These are phyloP conservation scores for Pollenia amentaria DNA, from an alignment of 2,888 invertebrate species.

Conservation along the genomic window DNA sequence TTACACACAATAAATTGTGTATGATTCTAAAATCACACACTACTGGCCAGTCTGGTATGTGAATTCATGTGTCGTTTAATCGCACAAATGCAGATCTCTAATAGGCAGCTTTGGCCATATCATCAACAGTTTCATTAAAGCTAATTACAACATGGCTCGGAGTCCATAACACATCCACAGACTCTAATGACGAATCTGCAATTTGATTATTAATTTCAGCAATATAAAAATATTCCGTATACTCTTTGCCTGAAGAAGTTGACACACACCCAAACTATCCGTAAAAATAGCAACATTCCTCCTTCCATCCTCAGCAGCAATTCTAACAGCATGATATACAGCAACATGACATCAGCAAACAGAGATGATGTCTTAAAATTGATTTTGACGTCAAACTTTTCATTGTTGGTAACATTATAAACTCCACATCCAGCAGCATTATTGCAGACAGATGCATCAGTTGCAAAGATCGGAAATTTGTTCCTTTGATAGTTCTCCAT, in stretches of 20 bases:
- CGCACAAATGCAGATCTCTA: no score
- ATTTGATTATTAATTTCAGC: constrained; percentile 20
- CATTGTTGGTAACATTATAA: constrained; percentile 4
- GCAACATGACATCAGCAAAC: constrained; percentile 40
- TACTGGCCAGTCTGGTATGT: no score
- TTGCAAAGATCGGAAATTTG: not conserved
- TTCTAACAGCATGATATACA: constrained; percentile 8
- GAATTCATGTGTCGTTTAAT: no score
- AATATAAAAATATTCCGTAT: no score
- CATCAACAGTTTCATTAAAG: constrained; percentile 21
- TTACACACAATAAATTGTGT: no score
- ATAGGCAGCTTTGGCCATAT: constrained; percentile 34
- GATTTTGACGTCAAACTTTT: not conserved
- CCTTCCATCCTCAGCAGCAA: constrained; percentile 6
- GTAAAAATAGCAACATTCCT: constrained; percentile 23
- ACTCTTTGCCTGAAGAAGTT: no score
- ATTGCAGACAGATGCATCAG: not conserved
- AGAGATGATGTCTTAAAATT: constrained; percentile 23
- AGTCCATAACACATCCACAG: not conserved
- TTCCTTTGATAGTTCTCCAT: not conserved
- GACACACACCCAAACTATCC: no score
- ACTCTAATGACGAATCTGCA: not conserved
- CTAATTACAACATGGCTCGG: constrained; percentile 12
- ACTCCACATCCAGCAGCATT: constrained; percentile 3
- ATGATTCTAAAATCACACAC: no score